Evolutionary conservation across 2,113 vertebrate genomes (phyloP).

Genomic region (Morone saxatilis): DNA sequence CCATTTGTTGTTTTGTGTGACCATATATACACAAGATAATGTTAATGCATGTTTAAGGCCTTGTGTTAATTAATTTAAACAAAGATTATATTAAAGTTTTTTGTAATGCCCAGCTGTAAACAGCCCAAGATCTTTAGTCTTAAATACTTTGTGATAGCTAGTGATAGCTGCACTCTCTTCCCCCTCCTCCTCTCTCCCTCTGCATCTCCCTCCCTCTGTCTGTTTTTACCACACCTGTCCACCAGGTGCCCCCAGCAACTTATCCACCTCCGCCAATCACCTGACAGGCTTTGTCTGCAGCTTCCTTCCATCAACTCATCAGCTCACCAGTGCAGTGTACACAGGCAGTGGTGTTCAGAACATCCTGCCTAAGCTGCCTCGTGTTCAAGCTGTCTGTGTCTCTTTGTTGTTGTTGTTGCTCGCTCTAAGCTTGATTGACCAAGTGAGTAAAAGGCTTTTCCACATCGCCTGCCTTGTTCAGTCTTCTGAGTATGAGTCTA

Average conservation of each 20-base stretch:
- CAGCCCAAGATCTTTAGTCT: neutral
- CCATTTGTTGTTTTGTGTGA: too few species aligned
- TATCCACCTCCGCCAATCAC: constrained; percentile 3
- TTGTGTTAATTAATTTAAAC: neutral
- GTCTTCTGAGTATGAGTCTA: neutral
- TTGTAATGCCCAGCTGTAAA: too few species aligned
- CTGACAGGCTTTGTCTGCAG: neutral
- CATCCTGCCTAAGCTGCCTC: neutral
- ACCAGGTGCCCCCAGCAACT: constrained; percentile 39
- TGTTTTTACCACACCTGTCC: constrained; percentile 55
- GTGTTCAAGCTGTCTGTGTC: neutral
- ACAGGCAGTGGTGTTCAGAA: neutral
- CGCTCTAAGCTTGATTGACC: too few species aligned
- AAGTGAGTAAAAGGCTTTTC: too few species aligned
- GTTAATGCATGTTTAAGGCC: too few species aligned
- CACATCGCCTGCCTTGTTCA: neutral
- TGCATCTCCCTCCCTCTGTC: too few species aligned
- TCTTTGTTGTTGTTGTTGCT: too few species aligned
- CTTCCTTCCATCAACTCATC: neutral
- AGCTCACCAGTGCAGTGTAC: neutral
- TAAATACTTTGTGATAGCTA: too few species aligned
- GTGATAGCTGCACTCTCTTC: too few species aligned
- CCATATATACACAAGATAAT: too few species aligned
- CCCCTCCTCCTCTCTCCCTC: neutral
- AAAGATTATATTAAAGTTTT: neutral